A percentile compares a stretch with the other conserved stretches of the same genome.
These are phyloP conservation scores for Venusia cambrica DNA, from an alignment of 2,888 invertebrate genomes.

Conservation along the genomic window DNA sequence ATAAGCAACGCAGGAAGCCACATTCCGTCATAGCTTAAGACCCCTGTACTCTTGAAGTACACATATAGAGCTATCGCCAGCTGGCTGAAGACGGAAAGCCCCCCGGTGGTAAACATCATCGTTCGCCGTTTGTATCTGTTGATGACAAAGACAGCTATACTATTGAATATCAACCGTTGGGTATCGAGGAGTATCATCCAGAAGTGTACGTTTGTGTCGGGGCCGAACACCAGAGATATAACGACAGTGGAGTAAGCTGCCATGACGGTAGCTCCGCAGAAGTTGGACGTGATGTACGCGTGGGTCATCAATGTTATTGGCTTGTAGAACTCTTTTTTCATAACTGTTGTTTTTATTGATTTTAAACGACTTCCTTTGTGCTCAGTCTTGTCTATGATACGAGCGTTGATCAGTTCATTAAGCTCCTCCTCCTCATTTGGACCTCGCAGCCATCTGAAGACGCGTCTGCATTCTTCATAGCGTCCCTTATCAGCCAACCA, in stretches of 20 bases:
- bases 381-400: constrained; percentile 33
- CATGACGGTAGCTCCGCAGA: constrained; percentile 84
- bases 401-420: constrained; percentile 50
- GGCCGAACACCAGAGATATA: constrained; percentile 77
- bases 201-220: constrained; percentile 79
- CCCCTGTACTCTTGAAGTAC: constrained; percentile 41
- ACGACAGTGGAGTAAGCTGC: constrained; percentile 84
- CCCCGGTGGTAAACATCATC: constrained; percentile 79
- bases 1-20: constrained; percentile 72
- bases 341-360: constrained; percentile 34
- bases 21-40: constrained; percentile 45
- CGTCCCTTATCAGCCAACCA: constrained; percentile 80
- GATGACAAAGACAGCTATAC: constrained; percentile 79
- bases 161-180: constrained; percentile 80
- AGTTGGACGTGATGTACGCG: constrained; percentile 82
- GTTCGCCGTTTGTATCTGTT: constrained; percentile 81
- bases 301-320: constrained; percentile 80
- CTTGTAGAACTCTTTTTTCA: constrained; percentile 72
- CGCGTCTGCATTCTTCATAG: constrained; percentile 69
- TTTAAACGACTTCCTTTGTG: constrained; percentile 29
- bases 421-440: constrained; percentile 58
- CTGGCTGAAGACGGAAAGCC: constrained; percentile 78
- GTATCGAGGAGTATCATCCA: constrained; percentile 84
- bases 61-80: constrained; percentile 69
- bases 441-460: constrained; percentile 79